Percentiles rank a stretch among this genome's conserved stretches.
phyloP scores from a whole-genome alignment of 2,113 vertebrate species.

The Scytalopus superciliaris region DNA sequence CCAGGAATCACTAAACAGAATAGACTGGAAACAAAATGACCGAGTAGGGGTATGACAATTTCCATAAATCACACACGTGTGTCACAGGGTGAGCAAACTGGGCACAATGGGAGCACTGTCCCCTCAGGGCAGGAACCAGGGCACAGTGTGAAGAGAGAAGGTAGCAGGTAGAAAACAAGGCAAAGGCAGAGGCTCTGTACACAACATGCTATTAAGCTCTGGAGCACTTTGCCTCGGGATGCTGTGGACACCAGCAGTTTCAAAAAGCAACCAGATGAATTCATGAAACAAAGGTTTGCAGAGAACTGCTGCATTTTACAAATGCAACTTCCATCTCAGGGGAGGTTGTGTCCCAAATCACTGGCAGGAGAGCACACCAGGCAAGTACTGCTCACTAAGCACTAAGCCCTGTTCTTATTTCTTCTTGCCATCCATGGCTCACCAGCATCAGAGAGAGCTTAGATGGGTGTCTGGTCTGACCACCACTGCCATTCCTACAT shows the following conservation, averaged over 20 bases:
- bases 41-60: neutral
- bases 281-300: neutral
- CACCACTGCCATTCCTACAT: neutral
- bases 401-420: neutral
- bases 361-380: neutral
- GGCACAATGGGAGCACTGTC: constrained; percentile 13
- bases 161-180: neutral
- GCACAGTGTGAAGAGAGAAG: rapidly evolving
- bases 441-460: neutral
- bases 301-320: neutral
- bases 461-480: neutral
- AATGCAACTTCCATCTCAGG: neutral
- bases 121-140: neutral
- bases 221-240: neutral
- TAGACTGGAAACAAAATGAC: neutral
- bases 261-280: neutral
- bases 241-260: neutral
- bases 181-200: neutral
- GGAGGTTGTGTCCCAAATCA: neutral
- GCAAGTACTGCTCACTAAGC: neutral
- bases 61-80: neutral
- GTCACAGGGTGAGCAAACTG: neutral
- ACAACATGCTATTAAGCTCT: neutral
- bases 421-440: neutral
- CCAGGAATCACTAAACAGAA: neutral